Base-by-base conservation (phyloP, 2,113 vertebrate genomes). In the Varanus komodoensis region DNA sequence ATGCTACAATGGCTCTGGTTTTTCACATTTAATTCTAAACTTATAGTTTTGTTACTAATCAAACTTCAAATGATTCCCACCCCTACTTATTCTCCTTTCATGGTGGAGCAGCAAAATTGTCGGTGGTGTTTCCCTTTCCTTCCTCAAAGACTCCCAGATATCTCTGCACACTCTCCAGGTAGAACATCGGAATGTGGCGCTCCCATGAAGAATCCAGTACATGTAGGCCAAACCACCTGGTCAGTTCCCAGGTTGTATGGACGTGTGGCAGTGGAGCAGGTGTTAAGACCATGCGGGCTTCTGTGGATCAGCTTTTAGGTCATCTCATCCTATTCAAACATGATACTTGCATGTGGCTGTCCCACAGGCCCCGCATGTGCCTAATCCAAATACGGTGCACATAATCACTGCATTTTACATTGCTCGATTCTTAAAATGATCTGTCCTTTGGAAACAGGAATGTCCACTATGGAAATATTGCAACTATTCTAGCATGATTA, bases 1-100 rank as follows among this genome's bases (percentile, higher is more conserved):
- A 82, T 74, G 90, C 91, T 94, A 91, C 69, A 91, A 87, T 89
- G 57, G 91, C 91, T 54, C 88, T 92, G 82, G 78, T 91, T 95
- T 52, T 94, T 92, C 74, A 91, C 27, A 80, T 94, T 95, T 94
- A 93, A 90, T 95, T 95, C 82, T 90, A 89, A 79, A 94, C 89
- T 54, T 90, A 87, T 86, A 87, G 93, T 91, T 64, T 93, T 91
- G 89, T 4, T 89, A 93, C 94, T 90, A 94, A 93, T 89, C 61
- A 87, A 88, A 67, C 52, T 69, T 81, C 17, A 14, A 44, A 75
- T 25, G 34, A 38, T 17, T 23, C 0, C 32, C 12, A 57, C 50
- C 6, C 34, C 75, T 44, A 21, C 5, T 50, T 82, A 44, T 3
- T 2, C 50, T 21, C 25, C 29, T 6, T 1, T 3, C n/a, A 12